Base-by-base conservation (phyloP, 2,888 invertebrate species). In the Coelogynopora nodosa region DNA sequence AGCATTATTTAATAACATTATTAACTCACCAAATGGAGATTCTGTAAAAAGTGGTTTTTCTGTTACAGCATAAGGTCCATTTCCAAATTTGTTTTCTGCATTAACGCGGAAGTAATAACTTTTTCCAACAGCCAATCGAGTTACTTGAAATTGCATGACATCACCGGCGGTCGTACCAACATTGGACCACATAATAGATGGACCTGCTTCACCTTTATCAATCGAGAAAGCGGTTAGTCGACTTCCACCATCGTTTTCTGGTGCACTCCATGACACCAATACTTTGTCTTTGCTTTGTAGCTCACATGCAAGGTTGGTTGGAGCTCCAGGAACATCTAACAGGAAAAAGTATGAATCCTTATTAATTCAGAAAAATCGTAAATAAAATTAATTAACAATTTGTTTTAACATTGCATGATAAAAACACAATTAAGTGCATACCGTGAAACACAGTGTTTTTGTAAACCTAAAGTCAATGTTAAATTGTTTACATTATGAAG, bases 281-380 rank as follows among this genome's bases (percentile, higher is more conserved):
- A 90, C 89, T 28, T 90, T 88, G n/a, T 89, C 89, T 31, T 89
- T 89, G 67, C 89, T 89, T 30, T 90, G 88, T 84, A 91, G 90
- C 10, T 88, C 84, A 10, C 90, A 88, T 84, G 90, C 90, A 2
- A 92, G 89, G 28, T 88, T 88, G 28, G 88, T 87, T 26, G 90
- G 91, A 82, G 89, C 89, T 80, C 89, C 89, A 23, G 91, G 91
- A 30, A 89, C 89, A 95, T 95, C 94, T 89, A 94, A 94, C 89
- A 94, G 49, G 18, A 49, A n/a, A n/a, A n/a, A n/a, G n/a, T n/a
- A n/a, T n/a, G n/a, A n/a, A n/a, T n/a, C n/a, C n/a, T n/a, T n/a
- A n/a, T n/a, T n/a, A n/a, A n/a, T n/a, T n/a, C n/a, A n/a, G n/a
- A n/a, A n/a, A n/a, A n/a, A n/a, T n/a, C n/a, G n/a, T n/a, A n/a